Percentiles rank a stretch among this genome's conserved stretches.
Evolutionary conservation across 2,888 invertebrate species (phyloP).

Genomic region (Nephrotoma appendiculata): DNA sequence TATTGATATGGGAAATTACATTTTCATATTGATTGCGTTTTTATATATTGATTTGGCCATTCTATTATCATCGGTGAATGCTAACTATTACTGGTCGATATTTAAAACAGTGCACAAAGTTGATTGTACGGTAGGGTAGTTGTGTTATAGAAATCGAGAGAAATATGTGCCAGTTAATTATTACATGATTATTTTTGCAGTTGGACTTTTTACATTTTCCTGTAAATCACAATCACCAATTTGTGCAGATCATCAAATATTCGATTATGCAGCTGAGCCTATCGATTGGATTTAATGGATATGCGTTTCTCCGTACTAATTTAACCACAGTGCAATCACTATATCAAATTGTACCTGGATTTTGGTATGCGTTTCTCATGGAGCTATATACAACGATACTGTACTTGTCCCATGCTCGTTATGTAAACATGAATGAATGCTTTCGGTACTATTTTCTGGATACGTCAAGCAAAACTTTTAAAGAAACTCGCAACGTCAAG

Average conservation of each 20-base stretch:
- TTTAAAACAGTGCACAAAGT: neutral
- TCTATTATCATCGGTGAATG: neutral
- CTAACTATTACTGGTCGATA: neutral
- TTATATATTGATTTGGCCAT: neutral
- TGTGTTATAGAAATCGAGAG: neutral
- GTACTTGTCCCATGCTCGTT: neutral
- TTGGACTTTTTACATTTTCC: neutral
- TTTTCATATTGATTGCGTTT: neutral
- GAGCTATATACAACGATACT: neutral
- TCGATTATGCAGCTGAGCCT: neutral
- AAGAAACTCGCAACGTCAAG: neutral
- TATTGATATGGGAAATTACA: neutral
- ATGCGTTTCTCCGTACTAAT: neutral
- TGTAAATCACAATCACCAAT: neutral
- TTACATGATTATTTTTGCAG: neutral
- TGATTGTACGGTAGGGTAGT: neutral
- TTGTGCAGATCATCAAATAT: neutral
- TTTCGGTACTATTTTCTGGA: neutral
- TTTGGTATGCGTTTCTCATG: neutral
- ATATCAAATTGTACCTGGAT: neutral
- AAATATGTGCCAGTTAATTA: neutral
- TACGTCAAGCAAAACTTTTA: neutral
- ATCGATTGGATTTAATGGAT: neutral
- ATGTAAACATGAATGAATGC: neutral
- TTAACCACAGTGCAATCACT: neutral